Evolutionary conservation across 2,113 vertebrate species (phyloP).

Genomic region (Murina feae): DNA sequence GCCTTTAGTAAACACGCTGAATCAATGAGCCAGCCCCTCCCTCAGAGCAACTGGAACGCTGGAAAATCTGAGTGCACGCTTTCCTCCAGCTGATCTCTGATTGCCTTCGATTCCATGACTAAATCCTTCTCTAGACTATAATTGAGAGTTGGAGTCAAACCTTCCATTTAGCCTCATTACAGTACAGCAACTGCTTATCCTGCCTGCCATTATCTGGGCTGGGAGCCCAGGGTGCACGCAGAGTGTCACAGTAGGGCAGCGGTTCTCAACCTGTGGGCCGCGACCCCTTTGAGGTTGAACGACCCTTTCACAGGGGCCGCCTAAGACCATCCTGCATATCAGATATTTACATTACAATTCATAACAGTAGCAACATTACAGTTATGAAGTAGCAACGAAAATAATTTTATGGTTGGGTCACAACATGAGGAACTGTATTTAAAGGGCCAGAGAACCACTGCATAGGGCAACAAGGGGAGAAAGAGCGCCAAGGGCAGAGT

Average conservation of each 20-base stretch:
- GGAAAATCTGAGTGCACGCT: not conserved
- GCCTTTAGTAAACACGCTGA: not conserved
- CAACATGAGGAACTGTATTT: no score
- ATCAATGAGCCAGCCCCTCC: not conserved
- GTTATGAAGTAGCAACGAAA: no score
- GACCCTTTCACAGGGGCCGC: no score
- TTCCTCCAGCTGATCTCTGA: not conserved
- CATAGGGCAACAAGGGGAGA: not conserved
- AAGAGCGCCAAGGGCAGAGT: no score
- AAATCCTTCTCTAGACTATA: not conserved
- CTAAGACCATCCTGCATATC: no score
- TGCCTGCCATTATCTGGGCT: not conserved
- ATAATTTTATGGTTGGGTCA: no score
- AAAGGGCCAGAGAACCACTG: no score
- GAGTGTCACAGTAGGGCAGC: not conserved
- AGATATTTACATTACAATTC: no score
- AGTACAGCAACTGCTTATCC: not conserved
- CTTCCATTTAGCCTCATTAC: not conserved
- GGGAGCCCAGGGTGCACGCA: not conserved
- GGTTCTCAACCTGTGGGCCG: no score
- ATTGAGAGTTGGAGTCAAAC: not conserved
- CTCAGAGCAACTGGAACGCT: not conserved
- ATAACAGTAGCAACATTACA: no score
- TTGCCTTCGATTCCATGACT: not conserved
- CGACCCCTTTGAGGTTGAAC: no score